Conservation (phyloP, 1,140 invertebrate species). For the Pseudoatta argentina region DNA sequence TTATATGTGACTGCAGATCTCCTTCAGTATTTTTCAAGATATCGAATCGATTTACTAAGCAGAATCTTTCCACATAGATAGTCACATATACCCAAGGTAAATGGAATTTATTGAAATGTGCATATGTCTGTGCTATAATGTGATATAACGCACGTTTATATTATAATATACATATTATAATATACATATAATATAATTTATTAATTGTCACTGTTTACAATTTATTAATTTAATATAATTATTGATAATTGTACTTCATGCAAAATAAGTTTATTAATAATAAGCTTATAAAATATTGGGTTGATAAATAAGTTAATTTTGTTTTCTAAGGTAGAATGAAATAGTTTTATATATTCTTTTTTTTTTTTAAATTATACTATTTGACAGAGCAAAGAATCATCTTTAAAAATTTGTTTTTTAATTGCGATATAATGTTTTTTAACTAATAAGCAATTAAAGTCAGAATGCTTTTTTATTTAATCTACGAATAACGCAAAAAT, state of each 20-base stretch:
- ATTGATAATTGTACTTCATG: neutral
- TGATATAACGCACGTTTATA: neutral
- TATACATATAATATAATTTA: neutral
- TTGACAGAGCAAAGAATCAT: too few relatives aligned
- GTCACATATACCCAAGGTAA: neutral
- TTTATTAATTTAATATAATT: too few relatives aligned
- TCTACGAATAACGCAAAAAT: too few relatives aligned
- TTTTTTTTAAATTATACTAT: too few relatives aligned
- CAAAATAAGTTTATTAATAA: neutral
- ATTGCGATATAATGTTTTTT: too few relatives aligned
- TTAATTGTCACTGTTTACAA: neutral
- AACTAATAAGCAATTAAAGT: too few relatives aligned
- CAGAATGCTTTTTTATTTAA: too few relatives aligned
- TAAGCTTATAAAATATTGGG: neutral
- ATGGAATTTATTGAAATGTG: neutral
- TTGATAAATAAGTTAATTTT: too few relatives aligned
- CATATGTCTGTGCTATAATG: neutral
- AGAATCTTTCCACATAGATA: neutral
- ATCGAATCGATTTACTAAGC: neutral
- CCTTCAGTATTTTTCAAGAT: slow-evolving; percentile 45
- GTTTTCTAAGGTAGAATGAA: too few relatives aligned
- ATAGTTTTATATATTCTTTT: too few relatives aligned
- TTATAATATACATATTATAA: too few relatives aligned
- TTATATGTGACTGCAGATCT: neutral
- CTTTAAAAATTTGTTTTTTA: too few relatives aligned